Evolutionary conservation across 1,140 invertebrate species (phyloP).

Genomic region (Pachypeltis micranthus): DNA sequence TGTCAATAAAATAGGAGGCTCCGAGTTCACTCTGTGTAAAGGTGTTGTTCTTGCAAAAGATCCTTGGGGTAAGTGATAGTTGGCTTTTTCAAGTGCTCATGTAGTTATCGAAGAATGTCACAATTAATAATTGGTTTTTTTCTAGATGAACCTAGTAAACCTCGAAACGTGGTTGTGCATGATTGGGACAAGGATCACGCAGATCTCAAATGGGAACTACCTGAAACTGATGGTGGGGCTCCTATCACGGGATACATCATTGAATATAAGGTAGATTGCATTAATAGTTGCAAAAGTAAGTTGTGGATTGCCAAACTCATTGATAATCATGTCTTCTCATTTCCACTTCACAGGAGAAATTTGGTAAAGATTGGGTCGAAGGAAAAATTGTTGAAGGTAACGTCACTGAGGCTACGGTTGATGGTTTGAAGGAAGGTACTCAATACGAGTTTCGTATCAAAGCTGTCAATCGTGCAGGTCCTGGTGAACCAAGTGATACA

Average conservation of each 20-base stretch:
- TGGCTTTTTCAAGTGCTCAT: neutral
- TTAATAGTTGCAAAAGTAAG: too few relatives aligned
- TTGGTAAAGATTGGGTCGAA: conserved; percentile 75
- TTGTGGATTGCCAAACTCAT: too few relatives aligned
- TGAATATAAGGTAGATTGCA: conserved; percentile 64
- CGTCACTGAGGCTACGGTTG: conserved; percentile 60
- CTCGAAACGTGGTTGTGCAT: conserved; percentile 73
- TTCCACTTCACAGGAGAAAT: conserved; percentile 53
- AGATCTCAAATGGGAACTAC: conserved; percentile 81
- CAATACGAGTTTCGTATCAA: conserved; percentile 94
- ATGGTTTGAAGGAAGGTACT: conserved; percentile 83
- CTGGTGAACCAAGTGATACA: conserved; percentile 84
- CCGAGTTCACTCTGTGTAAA: conserved; percentile 75
- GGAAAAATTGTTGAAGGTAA: conserved; percentile 70
- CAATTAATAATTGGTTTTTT: conserved; percentile 24
- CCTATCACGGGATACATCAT: conserved; percentile 90
- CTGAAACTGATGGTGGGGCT: conserved; percentile 82
- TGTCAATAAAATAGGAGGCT: conserved; percentile 78
- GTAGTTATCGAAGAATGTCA: too few relatives aligned
- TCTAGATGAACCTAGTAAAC: conserved; percentile 84
- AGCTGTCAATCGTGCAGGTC: conserved; percentile 91
- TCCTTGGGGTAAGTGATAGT: conserved; percentile 72
- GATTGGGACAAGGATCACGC: conserved; percentile 96
- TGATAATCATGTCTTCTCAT: too few relatives aligned
- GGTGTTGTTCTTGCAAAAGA: conserved; percentile 89